A percentile compares a stretch with the other conserved stretches of the same genome.
phyloP scores from a whole-genome alignment of 2,113 vertebrate genomes.

The Clarias batrachus region DNA sequence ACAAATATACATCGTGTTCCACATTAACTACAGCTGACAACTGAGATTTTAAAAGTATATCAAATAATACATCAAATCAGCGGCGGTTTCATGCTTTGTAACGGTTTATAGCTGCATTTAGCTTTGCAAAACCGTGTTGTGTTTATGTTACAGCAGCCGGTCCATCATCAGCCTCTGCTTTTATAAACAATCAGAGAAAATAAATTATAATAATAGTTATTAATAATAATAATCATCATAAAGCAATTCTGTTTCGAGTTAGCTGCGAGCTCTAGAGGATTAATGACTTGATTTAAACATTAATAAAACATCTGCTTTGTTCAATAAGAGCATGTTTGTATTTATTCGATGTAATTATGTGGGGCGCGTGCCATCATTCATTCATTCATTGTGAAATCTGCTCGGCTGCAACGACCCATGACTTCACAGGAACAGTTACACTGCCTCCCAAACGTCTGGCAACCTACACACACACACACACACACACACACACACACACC shows the following conservation, averaged over 20 bases:
- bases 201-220: too few relatives aligned
- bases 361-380: neutral
- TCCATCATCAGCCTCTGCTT: neutral
- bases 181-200: neutral
- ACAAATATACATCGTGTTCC: neutral
- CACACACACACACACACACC: too few relatives aligned
- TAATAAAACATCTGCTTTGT: neutral
- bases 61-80: neutral
- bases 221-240: neutral
- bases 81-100: neutral
- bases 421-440: too few relatives aligned
- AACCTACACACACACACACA: too few relatives aligned
- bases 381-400: too few relatives aligned
- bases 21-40: neutral
- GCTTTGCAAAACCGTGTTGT: neutral
- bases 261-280: neutral
- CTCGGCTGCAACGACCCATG: too few relatives aligned
- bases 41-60: neutral
- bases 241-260: neutral
- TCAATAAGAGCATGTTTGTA: neutral
- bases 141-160: neutral
- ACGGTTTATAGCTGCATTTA: neutral
- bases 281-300: neutral
- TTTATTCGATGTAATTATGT: neutral
- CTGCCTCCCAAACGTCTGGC: too few relatives aligned